Conservation (phyloP, 2,888 invertebrate species). For the Dynastes grantii region DNA sequence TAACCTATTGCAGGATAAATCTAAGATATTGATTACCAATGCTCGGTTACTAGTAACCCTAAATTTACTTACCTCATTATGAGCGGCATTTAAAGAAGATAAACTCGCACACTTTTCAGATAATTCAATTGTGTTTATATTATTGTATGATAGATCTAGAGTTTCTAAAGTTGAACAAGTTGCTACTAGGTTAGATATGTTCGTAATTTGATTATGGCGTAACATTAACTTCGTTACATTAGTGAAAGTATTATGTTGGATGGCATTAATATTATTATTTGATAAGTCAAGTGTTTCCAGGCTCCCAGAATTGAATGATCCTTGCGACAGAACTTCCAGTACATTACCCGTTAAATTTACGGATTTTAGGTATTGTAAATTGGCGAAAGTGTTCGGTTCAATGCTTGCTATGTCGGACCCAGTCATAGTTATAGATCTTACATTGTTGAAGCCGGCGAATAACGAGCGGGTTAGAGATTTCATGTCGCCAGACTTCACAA, state of each 20-base stretch:
- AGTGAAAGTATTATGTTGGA: background rate
- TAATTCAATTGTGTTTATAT: background rate
- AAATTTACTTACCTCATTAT: background rate
- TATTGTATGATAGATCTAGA: constrained; percentile 10
- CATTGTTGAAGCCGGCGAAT: background rate
- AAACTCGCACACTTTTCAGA: background rate
- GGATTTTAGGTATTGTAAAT: background rate
- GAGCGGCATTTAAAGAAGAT: background rate
- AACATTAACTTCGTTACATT: background rate
- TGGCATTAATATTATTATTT: background rate
- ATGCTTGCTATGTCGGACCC: background rate
- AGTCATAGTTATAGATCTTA: background rate
- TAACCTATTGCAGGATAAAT: constrained; percentile 14
- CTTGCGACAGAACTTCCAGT: background rate
- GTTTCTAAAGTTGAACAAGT: background rate
- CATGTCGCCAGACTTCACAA: background rate
- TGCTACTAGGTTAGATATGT: background rate
- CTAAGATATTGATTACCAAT: background rate
- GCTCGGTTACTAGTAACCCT: background rate
- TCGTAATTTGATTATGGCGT: background rate
- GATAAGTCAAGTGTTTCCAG: background rate
- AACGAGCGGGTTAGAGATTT: background rate
- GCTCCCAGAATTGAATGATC: background rate
- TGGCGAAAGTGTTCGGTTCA: background rate
- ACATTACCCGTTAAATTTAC: background rate